These are phyloP conservation scores for Ditylenchus weischeri DNA, from an alignment of 2,888 invertebrate species.

Conservation along the genomic window DNA sequence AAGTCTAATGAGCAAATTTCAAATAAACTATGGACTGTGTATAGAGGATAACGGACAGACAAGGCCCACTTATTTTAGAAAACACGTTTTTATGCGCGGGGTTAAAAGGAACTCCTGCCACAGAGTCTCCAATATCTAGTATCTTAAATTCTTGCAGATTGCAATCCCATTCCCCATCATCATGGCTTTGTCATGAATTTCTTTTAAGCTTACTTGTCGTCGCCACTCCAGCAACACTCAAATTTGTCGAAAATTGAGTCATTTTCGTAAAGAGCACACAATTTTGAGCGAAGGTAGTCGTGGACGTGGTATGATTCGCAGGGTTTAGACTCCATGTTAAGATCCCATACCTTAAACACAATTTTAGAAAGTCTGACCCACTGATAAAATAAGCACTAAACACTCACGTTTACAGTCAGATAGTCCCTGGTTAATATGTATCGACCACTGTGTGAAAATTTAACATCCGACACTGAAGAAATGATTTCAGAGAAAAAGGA, in stretches of 20 bases:
- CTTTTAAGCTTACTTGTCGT: slow-evolving; percentile 71
- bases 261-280: slow-evolving; percentile 97
- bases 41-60: no score
- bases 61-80: no score
- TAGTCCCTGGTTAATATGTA: slow-evolving; percentile 99
- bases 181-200: no score
- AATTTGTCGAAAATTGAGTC: slow-evolving; percentile 99
- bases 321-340: slow-evolving; percentile 96
- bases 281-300: slow-evolving; percentile 92
- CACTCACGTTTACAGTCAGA: slow-evolving; percentile 84
- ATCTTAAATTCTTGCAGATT: no score
- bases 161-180: no score
- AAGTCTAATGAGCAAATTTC: no score
- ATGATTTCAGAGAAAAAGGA: slow-evolving; percentile 99
- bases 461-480: slow-evolving; percentile 97
- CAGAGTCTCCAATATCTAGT: no score
- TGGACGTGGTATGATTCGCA: slow-evolving; percentile 80
- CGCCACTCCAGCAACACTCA: slow-evolving; percentile 99
- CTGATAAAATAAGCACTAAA: neutral
- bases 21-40: no score
- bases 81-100: no score
- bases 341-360: slow-evolving; percentile 76
- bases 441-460: slow-evolving; percentile 95
- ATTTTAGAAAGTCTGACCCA: no score
- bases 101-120: no score